Conservation (phyloP, 2,888 invertebrate species). For the Sipha maydis region DNA sequence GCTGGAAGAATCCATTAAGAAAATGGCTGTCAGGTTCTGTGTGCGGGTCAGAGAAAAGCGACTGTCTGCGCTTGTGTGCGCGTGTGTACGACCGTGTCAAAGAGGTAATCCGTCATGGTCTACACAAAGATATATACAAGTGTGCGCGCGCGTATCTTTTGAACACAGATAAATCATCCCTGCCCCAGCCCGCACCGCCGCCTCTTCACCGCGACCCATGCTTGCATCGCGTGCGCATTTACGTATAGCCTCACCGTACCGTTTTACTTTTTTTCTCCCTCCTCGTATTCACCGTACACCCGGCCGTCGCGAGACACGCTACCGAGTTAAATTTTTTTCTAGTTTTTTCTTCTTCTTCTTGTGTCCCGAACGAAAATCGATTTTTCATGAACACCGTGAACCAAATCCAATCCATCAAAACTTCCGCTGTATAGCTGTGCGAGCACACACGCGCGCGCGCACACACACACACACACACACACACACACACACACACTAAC, state of each 20-base stretch:
- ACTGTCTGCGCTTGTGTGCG: background rate
- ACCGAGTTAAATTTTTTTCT: slow-evolving; percentile 10
- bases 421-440: background rate
- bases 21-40: slow-evolving; percentile 51
- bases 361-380: slow-evolving; percentile 24
- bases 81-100: slow-evolving; percentile 55
- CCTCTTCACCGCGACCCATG: background rate
- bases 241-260: background rate
- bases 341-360: background rate
- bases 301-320: background rate
- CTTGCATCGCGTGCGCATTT: background rate
- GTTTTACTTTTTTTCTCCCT: slow-evolving; percentile 3
- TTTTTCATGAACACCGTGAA: slow-evolving; percentile 56
- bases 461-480: background rate
- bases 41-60: slow-evolving; percentile 51
- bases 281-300: too few species aligned
- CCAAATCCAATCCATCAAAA: slow-evolving; percentile 56
- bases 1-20: slow-evolving; percentile 54
- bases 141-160: slow-evolving; percentile 28
- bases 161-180: slow-evolving; percentile 60
- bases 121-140: slow-evolving; percentile 39
- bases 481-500: background rate
- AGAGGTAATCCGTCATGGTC: slow-evolving; percentile 59
- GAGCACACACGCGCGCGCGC: background rate
- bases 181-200: background rate